Base-by-base conservation (phyloP, 2,113 vertebrate species). In the Chlamydotis undulata region DNA sequence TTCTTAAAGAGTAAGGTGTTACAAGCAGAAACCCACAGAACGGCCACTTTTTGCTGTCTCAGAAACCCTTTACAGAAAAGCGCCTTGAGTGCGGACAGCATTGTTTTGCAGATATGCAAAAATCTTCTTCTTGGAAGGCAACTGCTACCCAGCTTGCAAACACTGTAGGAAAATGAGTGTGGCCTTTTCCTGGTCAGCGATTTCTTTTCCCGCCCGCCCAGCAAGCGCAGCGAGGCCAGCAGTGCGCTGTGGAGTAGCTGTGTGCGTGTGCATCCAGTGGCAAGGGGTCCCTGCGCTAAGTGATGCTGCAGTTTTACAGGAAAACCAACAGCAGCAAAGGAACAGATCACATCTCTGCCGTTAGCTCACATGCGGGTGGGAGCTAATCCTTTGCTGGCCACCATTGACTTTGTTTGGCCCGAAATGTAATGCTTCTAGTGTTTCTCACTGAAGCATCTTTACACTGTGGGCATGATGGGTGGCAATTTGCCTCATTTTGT, bases 121-220 rank as follows among this genome's bases (percentile, higher is more conserved):
- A 85, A 83, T 8, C 23, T 19, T 39, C 60, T 69, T 31, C 41
- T 67, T 35, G n/a, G 45, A 21, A 28, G 22, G 35, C 47, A 78
- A 63, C 22, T 71, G 49, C 25, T 75, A 9, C 57, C 49, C 53
- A 49, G 49, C n/a, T 70, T 85, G 52, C 19, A 87, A 17, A 57
- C 1, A 0, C 7, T 43, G 31, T 9, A 78, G 60, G 8, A 76
- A 71, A 86, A 31, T 1, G 1, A 9, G 6, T 0, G 1, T 19
- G 35, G 49, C 18, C 12, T 83, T 85, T 60, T 88, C 10, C 75
- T 86, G 61, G 14, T 37, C 52, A n/a, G 55, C 24, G 78, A 28
- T 9, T 18, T n/a, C 29, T 47, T 50, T 45, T 31, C 33, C 67
- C 29, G n/a, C 31, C 19, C 19, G 17, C 29, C 39, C 25, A 37